Percentiles rank a stretch among this genome's conserved stretches.
Evolutionary conservation across 2,113 vertebrate genomes (phyloP).

Genomic region (Harpagus bidentatus): DNA sequence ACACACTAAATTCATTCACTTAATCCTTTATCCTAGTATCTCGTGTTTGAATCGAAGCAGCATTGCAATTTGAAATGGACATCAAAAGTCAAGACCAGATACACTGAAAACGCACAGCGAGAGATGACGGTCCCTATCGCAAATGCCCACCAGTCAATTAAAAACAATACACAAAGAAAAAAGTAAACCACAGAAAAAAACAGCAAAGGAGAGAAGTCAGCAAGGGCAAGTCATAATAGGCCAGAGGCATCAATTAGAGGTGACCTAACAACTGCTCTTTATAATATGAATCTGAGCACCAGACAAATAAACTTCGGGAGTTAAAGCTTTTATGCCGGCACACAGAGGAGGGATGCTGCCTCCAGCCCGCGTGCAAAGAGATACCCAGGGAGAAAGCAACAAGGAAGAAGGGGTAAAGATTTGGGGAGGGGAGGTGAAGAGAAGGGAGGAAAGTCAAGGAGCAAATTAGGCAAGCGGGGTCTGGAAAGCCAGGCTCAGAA

Average conservation of each 20-base stretch:
- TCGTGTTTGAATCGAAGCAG: accelerated
- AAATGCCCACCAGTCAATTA: background rate
- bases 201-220: background rate
- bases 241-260: background rate
- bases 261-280: background rate
- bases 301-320: background rate
- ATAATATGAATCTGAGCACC: accelerated
- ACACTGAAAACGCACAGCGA: background rate
- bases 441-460: background rate
- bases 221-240: background rate
- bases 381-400: background rate
- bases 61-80: background rate
- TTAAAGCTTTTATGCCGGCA: background rate
- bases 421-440: background rate
- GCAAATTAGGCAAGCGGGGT: background rate
- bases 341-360: background rate
- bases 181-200: background rate
- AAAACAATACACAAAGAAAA: background rate
- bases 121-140: background rate
- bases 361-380: background rate
- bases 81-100: background rate
- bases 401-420: background rate
- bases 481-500: background rate
- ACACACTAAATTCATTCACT: background rate
- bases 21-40: background rate